Evolutionary conservation across 1,140 invertebrate genomes (phyloP), one percentile per base, ranked within the genome.

Genomic region (Diabrotica virgifera): DNA sequence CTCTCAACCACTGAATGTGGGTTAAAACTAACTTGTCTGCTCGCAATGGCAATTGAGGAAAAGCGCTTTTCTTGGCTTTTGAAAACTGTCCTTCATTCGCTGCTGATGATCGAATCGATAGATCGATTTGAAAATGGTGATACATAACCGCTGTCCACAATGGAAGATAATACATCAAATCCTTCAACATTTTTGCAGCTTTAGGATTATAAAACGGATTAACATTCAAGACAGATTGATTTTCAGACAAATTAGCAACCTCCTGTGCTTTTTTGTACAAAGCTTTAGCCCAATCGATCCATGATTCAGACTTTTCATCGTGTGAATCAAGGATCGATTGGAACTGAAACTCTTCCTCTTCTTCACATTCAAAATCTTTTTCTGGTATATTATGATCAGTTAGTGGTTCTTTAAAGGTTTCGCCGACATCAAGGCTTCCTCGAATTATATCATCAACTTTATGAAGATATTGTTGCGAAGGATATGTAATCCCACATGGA

Each of bases 141-240:
- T 50, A 50, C 46, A 50, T 50, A 50, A 50, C n/a, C n/a, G 46
- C 46, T 50, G 46, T 50, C 46, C 46, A 50, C 46, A n/a, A n/a
- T n/a, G n/a, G n/a, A n/a, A n/a, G n/a, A n/a, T n/a, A n/a, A n/a
- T n/a, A n/a, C n/a, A n/a, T n/a, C n/a, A n/a, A n/a, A n/a, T 50
- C 46, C n/a, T n/a, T 50, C 46, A 50, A 50, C 7, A 8, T 50
- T 50, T 7, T 50, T 8, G 46, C 46, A 8, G 46, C 46, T 8
- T 8, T 50, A n/a, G 46, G 46, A 50, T 8, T n/a, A n/a, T 50
- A 50, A 50, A 8, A 50, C 46, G 46, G 46, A 50, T 50, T 50
- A 8, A 50, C 7, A 50, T 50, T 50, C 7, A 8, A 50, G 7
- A 50, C n/a, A 50, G 7, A 50, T 50, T 50, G 7, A n/a, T 50